Evolutionary conservation across 1,140 invertebrate species (phyloP).

Genomic region (Drosophila neocordata): DNA sequence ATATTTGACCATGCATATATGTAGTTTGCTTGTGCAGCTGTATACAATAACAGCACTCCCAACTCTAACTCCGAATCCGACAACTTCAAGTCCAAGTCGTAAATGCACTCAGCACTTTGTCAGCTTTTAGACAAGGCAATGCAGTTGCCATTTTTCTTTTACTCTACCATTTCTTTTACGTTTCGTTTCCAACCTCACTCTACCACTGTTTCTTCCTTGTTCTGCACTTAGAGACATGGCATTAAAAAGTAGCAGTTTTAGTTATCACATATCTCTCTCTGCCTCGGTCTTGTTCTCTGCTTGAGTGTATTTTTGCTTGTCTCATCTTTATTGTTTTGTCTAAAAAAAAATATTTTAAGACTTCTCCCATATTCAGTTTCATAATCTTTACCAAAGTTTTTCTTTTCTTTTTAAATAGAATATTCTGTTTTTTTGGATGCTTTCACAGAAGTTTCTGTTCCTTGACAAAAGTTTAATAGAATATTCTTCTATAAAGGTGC

Average conservation of each 20-base stretch:
- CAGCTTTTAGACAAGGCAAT: slow-evolving; percentile 74
- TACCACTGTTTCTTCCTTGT: slow-evolving; percentile 19
- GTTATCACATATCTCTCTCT: slow-evolving; percentile 34
- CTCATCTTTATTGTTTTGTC: slow-evolving; percentile 38
- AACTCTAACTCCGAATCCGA: slow-evolving; percentile 7
- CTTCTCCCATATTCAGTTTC: slow-evolving; percentile 75
- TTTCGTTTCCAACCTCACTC: background rate
- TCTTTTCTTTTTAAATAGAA: slow-evolving; percentile 18
- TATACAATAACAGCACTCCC: slow-evolving; percentile 19
- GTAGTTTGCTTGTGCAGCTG: slow-evolving; percentile 5
- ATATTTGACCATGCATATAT: background rate
- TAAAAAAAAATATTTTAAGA: slow-evolving; percentile 40
- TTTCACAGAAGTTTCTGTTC: too few relatives aligned
- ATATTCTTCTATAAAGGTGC: too few relatives aligned
- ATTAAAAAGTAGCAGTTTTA: slow-evolving; percentile 76
- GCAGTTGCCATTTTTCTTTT: slow-evolving; percentile 69
- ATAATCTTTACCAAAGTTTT: slow-evolving; percentile 71
- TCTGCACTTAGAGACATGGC: slow-evolving; percentile 57
- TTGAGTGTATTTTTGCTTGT: background rate
- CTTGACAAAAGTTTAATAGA: too few relatives aligned
- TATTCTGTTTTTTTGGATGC: too few relatives aligned
- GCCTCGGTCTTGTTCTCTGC: background rate
- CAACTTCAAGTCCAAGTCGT: slow-evolving; percentile 56
- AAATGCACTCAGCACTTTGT: slow-evolving; percentile 81
- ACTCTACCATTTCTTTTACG: slow-evolving; percentile 32